Percentiles rank a stretch among this genome's conserved stretches.
phyloP scores from a whole-genome alignment of 2,888 invertebrate genomes.

The Matsumyia berberina region DNA sequence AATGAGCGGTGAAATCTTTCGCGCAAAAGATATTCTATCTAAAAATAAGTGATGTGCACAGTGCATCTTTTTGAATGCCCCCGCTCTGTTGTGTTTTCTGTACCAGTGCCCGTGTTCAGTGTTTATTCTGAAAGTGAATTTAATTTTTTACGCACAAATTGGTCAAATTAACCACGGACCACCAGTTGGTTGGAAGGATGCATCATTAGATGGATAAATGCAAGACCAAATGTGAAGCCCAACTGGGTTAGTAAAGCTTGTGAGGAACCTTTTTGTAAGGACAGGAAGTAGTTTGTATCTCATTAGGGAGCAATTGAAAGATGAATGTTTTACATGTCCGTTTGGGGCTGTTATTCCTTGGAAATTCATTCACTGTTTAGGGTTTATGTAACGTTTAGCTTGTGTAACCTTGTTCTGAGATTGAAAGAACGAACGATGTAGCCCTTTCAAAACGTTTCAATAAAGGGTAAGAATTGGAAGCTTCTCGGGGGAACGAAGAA shows the following conservation, averaged over 20 bases:
- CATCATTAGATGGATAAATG: slow-evolving; percentile 62
- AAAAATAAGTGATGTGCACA: slow-evolving; percentile 26
- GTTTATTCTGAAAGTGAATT: slow-evolving; percentile 49
- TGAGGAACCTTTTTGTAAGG: slow-evolving; percentile 6
- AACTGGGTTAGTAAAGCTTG: slow-evolving; percentile 35
- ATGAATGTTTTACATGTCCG: slow-evolving; percentile 17
- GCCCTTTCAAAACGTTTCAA: no score
- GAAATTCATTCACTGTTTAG: background rate
- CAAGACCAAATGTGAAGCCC: background rate
- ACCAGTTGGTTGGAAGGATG: slow-evolving; percentile 17
- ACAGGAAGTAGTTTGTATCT: slow-evolving; percentile 21
- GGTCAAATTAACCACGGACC: slow-evolving; percentile 62
- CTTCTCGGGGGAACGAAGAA: no score
- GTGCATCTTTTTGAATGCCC: slow-evolving; percentile 39
- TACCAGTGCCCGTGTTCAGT: no score
- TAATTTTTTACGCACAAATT: slow-evolving; percentile 55
- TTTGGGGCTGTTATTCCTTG: background rate
- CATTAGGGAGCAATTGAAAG: slow-evolving; percentile 49
- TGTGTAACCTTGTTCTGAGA: background rate
- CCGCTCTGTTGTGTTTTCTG: background rate
- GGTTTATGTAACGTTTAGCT: background rate
- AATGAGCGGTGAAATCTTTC: slow-evolving; percentile 52
- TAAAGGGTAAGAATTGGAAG: no score
- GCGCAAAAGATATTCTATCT: slow-evolving; percentile 27
- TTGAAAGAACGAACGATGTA: no score